Conservation (phyloP, 1,140 invertebrate genomes). For the Rhynchophorus ferrugineus region DNA sequence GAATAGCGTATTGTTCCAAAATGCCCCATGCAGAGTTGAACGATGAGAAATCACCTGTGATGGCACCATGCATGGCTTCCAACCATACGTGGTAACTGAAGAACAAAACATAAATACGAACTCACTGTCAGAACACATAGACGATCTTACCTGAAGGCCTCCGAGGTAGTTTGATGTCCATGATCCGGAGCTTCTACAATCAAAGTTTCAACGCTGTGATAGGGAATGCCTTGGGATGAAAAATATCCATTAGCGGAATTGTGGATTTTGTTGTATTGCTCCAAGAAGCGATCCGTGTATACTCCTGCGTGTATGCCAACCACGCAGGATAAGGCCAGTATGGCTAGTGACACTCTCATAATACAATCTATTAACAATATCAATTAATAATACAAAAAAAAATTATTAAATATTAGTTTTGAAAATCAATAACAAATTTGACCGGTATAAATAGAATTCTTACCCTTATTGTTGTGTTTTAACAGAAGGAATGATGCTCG, state of each 20-base stretch:
- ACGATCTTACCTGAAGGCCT: constrained; percentile 19
- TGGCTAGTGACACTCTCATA: constrained; percentile 8
- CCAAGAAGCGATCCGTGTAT: constrained; percentile 20
- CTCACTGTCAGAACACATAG: neutral
- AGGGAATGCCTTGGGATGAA: constrained; percentile 20
- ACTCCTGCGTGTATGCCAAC: constrained; percentile 11
- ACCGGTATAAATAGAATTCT: no score
- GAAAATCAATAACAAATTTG: no score
- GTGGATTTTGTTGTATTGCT: constrained; percentile 24
- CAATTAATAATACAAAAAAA: no score
- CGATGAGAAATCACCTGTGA: constrained; percentile 16
- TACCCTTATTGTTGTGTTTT: no score
- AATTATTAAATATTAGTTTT: no score
- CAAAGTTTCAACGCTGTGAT: constrained; percentile 23
- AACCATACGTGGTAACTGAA: constrained; percentile 24
- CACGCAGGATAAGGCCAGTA: constrained; percentile 15
- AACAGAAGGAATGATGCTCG: no score
- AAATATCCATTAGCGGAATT: constrained; percentile 20
- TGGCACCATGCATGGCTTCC: constrained; percentile 25
- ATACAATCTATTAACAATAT: no score
- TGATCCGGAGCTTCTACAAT: constrained; percentile 23
- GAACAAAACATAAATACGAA: neutral
- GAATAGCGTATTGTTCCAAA: constrained; percentile 22
- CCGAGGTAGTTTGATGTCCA: constrained; percentile 24
- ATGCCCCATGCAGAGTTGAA: constrained; percentile 22